Conservation (phyloP, 2,113 vertebrate species). For the Promerops cafer region DNA sequence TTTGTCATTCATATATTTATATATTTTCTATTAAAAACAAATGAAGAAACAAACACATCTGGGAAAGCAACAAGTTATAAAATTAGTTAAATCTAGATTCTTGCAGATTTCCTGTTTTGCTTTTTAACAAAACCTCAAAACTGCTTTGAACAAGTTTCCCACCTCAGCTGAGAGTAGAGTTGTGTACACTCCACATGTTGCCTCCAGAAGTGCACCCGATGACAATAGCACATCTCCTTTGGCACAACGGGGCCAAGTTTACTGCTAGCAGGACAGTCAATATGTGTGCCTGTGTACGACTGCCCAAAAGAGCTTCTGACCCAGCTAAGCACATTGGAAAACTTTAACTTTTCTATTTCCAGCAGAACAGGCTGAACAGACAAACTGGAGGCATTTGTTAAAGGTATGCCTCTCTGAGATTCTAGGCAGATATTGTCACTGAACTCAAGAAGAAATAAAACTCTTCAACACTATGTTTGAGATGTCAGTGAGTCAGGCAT, state of each 20-base stretch:
- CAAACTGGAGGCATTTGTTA: not conserved
- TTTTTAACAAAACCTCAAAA: constrained; percentile 49
- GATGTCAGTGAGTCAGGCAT: not conserved
- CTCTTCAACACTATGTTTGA: not conserved
- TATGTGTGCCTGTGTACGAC: not conserved
- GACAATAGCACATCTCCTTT: not conserved
- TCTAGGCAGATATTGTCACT: not conserved
- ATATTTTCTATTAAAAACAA: not conserved
- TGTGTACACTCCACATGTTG: not conserved
- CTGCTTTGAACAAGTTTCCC: constrained; percentile 20
- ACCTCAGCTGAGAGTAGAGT: constrained; percentile 18
- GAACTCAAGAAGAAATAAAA: not conserved
- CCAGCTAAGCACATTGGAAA: not conserved
- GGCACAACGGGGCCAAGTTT: not conserved
- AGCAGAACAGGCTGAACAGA: not conserved
- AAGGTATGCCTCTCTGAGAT: not conserved
- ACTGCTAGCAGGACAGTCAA: not conserved
- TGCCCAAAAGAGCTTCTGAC: not conserved
- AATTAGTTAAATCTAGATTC: not conserved
- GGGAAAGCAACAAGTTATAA: not conserved
- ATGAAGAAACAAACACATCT: not conserved
- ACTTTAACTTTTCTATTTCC: not conserved
- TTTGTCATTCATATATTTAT: not conserved
- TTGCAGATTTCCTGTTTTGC: constrained; percentile 43
- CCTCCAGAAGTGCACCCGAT: not conserved